Base-by-base conservation (phyloP, 2,113 vertebrate species). In the Turnix velox region DNA sequence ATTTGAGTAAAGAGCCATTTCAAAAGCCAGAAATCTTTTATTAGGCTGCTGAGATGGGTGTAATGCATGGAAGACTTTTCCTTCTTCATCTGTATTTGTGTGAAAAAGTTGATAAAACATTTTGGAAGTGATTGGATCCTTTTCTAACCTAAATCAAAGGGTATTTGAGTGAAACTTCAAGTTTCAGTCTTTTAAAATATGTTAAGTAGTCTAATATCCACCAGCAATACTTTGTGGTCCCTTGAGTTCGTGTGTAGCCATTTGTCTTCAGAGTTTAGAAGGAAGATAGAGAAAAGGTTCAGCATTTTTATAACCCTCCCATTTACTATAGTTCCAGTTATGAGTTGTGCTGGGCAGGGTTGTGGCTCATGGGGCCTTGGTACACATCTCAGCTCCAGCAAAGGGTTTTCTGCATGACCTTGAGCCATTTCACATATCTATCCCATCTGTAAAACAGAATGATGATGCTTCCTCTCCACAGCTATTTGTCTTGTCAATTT, bases 401-500 rank as follows among this genome's bases (percentile, higher is more conserved):
- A 28, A 92, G 65, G 51, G 27, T 88, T 90, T 74, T 62, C 39
- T 69, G 17, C 1, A 0, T 63, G 94, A 77, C 92, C 93, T 95
- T 95, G 90, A 90, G 90, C 63, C 59, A 11, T 42, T 85, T 19
- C 46, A 69, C 2, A 0, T 85, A 49, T 77, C 82, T 31, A 13
- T 42, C 42, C 49, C 59, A 35, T 67, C 79, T 14, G 93, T 39
- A 39, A 87, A 63, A 43, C 71, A 83, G 90, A 95, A 84, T 8
- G 88, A 93, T 92, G 90, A 25, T 48, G 92, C 71, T 93, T 88
- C 72, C 79, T 37, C 63, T 74, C 51, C 0, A 0, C 75, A 59
- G 72, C 3, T 28, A 88, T 95, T 84, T 74, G 63, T 95, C 94
- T 92, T 96, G 92, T 88, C 93, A 67, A n/a, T 33, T 67, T 58